Evolutionary conservation across 37 sponge, comb jelly and placozoan genomes (phyloP).

Genomic region (Halichondria panicea): DNA sequence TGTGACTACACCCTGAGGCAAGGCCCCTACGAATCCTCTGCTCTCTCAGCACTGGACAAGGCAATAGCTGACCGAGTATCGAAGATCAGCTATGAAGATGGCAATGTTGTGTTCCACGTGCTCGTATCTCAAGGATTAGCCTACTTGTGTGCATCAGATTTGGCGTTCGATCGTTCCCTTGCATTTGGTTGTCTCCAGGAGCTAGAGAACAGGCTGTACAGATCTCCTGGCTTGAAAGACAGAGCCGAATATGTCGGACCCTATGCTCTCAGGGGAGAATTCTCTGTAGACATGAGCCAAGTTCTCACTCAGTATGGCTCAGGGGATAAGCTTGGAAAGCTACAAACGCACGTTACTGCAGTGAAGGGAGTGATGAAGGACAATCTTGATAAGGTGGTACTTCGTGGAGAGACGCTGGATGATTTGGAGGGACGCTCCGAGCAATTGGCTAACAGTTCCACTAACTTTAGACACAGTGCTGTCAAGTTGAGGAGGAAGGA

Average conservation of each 20-base stretch:
- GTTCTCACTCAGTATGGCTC: slow-evolving; percentile 1
- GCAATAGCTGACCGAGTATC: neutral
- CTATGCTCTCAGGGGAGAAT: slow-evolving; percentile 6
- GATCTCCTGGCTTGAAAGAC: slow-evolving; percentile 5
- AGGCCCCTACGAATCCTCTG: slow-evolving; percentile 7
- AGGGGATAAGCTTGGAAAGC: neutral
- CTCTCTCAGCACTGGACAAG: slow-evolving; percentile 1
- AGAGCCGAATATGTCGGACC: neutral
- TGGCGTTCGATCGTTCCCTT: slow-evolving; percentile 10
- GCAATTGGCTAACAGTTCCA: neutral
- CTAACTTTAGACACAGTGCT: slow-evolving; percentile 5
- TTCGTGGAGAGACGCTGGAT: slow-evolving; percentile 9
- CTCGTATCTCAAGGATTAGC: neutral
- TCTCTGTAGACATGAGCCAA: neutral
- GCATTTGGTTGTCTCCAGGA: slow-evolving; percentile 11
- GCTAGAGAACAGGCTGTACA: neutral
- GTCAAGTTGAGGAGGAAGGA: slow-evolving; percentile 16
- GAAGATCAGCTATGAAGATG: slow-evolving; percentile 18
- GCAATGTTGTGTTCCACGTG: slow-evolving; percentile 2
- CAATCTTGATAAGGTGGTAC: slow-evolving; percentile 8
- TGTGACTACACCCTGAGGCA: slow-evolving; percentile 20
- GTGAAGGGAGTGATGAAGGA: slow-evolving; percentile 14
- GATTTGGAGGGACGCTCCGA: slow-evolving; percentile 29
- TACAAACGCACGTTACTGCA: slow-evolving; percentile 5
- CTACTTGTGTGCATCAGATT: slow-evolving; percentile 23